Base-by-base conservation (phyloP, 2,888 invertebrate species). In the Phasia obesa region DNA sequence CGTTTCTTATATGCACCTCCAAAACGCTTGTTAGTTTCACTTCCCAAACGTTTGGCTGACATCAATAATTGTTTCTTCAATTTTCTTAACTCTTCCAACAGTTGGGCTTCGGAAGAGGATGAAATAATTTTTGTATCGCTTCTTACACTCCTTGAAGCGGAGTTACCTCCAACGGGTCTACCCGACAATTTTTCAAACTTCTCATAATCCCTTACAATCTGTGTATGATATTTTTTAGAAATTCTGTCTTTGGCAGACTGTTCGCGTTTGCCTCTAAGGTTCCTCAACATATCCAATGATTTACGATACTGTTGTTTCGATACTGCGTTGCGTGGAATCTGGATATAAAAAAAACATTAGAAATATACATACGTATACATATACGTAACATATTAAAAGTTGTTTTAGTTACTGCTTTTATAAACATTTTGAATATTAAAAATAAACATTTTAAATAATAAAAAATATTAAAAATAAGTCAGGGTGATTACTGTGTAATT, bases 161-260 rank as follows among this genome's bases (percentile, higher is more conserved):
- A 17, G 23, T 25, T 13, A 9, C 11, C 60, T 4, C 11, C 60
- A 23, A 25, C 27, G 27, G 35, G 2, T 2, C 25, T 53, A n/a
- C 15, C 15, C 0, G 42, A 27, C 2, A 9, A 11, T 17, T n/a
- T 64, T 51, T 42, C 13, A 21, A 27, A 42, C 2, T 23, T 17
- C 27, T 71, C 57, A 19, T 65, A 78, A n/a, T 78, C 71, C 25
- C 23, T 57, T 2, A 78, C 57, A 49, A 78, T 78, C 9, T 64
- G 57, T 27, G 21, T 27, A 42, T 71, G 71, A 57, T 71, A 59
- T 64, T 64, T 78, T 57, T 51, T 57, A 15, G 64, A 49, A 31
- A 71, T 1, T 17, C 21, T n/a, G 23, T 78, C 78, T 17, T 71
- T 27, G 4, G 55, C 47, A 17, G 44, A 47, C 0, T 42, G 9